These are phyloP conservation scores for Ooceraea biroi DNA, from an alignment of 1,140 invertebrate species.

Conservation along the genomic window DNA sequence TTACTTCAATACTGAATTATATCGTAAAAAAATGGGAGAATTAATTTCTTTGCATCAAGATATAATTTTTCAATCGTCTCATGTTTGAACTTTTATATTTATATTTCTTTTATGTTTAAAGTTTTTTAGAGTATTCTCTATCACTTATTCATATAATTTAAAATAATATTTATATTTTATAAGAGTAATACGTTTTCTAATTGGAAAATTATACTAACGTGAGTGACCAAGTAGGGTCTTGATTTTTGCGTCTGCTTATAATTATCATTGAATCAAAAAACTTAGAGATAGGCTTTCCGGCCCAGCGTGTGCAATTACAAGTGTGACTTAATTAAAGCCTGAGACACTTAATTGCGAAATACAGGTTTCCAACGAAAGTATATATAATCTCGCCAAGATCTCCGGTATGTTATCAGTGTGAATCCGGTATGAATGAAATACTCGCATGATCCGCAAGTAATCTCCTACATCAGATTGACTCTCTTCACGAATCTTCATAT, in stretches of 20 bases:
- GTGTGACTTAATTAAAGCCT: slow-evolving; percentile 64
- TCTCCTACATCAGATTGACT: slow-evolving; percentile 30
- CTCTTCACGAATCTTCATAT: slow-evolving; percentile 1
- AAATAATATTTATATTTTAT: not conserved
- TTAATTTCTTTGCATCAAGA: too few species aligned
- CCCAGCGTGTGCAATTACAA: slow-evolving; percentile 50
- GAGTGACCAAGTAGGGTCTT: slow-evolving; percentile 21
- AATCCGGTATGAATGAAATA: not conserved
- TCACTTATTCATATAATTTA: not conserved
- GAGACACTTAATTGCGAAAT: slow-evolving; percentile 46
- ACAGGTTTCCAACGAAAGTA: slow-evolving; percentile 30
- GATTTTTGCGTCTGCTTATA: not conserved
- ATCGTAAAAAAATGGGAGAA: too few species aligned
- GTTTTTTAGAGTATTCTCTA: not conserved
- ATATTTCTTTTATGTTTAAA: not conserved
- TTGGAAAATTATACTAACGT: not conserved
- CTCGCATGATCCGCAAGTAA: slow-evolving; percentile 9
- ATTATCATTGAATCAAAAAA: slow-evolving; percentile 17
- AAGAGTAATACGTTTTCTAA: not conserved
- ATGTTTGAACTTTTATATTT: not conserved
- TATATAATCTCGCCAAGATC: slow-evolving; percentile 5
- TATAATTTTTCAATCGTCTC: too few species aligned
- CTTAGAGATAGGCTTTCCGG: slow-evolving; percentile 40
- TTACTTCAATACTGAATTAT: too few species aligned
- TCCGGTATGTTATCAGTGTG: slow-evolving; percentile 17